A percentile compares a stretch with the other conserved stretches of the same genome.
phyloP scores from a whole-genome alignment of 2,888 invertebrate species.

The Melitaea athalia region DNA sequence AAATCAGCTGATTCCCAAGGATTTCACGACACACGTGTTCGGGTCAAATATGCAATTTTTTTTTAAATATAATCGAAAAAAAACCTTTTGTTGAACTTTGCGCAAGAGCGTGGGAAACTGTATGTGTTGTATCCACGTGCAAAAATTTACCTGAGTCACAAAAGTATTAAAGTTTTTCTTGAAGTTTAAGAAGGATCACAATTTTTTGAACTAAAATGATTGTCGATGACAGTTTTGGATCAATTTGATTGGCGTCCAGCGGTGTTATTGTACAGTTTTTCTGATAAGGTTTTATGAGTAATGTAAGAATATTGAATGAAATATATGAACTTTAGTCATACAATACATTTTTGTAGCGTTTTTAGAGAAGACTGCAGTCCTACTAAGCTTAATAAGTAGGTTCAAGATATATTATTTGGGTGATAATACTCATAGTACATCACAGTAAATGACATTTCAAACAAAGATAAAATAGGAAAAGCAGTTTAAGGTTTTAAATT shows the following conservation, averaged over 20 bases:
- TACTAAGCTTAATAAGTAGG: too few species aligned
- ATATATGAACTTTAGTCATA: too few species aligned
- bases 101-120: slow-evolving; percentile 68
- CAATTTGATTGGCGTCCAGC: slow-evolving; percentile 52
- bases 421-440: too few species aligned
- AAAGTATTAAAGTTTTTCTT: slow-evolving; percentile 36
- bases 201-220: slow-evolving; percentile 44
- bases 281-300: neutral
- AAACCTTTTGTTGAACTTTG: slow-evolving; percentile 55
- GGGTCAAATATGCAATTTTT: slow-evolving; percentile 64
- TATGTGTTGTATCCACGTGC: slow-evolving; percentile 56
- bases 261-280: slow-evolving; percentile 34
- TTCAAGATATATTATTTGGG: too few species aligned
- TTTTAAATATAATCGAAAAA: slow-evolving; percentile 52
- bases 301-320: too few species aligned
- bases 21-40: slow-evolving; percentile 61
- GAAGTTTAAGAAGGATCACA: slow-evolving; percentile 2
- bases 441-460: too few species aligned
- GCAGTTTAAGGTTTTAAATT: too few species aligned
- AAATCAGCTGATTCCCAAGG: slow-evolving; percentile 72
- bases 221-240: slow-evolving; percentile 47
- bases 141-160: slow-evolving; percentile 55
- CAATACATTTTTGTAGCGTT: too few species aligned
- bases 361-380: too few species aligned
- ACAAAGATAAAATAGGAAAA: too few species aligned